These are phyloP conservation scores for Puntigrus tetrazona DNA, from an alignment of 2,113 vertebrate genomes.

Conservation along the genomic window DNA sequence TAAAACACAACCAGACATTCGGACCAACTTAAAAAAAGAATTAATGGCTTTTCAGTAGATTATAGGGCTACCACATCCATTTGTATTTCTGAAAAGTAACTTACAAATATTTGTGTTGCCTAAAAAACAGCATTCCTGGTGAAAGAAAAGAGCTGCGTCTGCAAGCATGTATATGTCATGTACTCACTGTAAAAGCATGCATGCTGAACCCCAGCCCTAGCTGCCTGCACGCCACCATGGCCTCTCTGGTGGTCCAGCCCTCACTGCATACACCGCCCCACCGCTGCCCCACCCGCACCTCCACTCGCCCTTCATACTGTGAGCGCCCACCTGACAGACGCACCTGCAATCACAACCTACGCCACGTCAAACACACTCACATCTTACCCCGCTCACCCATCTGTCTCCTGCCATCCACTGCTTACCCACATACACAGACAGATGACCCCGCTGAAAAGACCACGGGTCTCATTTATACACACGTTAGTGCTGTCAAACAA, in stretches of 20 bases:
- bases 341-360: constrained; percentile 74
- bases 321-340: constrained; percentile 82
- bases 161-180: constrained; percentile 37
- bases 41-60: not conserved
- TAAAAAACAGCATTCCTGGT: constrained; percentile 7
- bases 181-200: constrained; percentile 87
- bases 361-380: constrained; percentile 36
- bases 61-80: not conserved
- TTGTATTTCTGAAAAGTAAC: not conserved
- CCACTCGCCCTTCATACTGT: constrained; percentile 81
- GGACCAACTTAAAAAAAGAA: not conserved
- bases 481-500: no score
- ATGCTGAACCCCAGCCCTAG: constrained; percentile 86
- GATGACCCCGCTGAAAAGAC: not conserved
- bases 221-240: constrained; percentile 87
- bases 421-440: constrained; percentile 23
- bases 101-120: not conserved
- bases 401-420: not conserved
- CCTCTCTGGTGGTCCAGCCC: constrained; percentile 85
- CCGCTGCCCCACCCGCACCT: constrained; percentile 82
- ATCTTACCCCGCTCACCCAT: not conserved
- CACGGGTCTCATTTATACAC: not conserved
- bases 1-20: not conserved
- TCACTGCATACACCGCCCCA: constrained; percentile 87
- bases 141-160: not conserved